A percentile compares a stretch with the other conserved stretches of the same genome.
phyloP scores from a whole-genome alignment of 2,113 vertebrate genomes.

The Myanophis thanlyinensis region DNA sequence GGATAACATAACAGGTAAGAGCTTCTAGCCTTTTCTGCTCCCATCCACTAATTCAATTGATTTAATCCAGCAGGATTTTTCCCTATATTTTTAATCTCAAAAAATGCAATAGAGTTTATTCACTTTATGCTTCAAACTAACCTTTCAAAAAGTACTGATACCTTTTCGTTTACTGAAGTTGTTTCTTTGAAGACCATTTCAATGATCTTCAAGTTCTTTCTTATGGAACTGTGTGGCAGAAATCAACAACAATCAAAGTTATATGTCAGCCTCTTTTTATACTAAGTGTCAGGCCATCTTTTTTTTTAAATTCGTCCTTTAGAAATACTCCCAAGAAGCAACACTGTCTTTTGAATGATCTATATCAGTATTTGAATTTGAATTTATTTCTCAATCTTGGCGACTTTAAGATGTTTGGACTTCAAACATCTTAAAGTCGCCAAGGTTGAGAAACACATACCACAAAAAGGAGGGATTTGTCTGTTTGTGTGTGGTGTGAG shows the following conservation, averaged over 20 bases:
- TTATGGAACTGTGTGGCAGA: neutral
- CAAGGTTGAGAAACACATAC: no score
- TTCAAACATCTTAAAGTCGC: no score
- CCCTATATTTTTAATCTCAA: neutral
- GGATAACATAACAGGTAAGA: neutral
- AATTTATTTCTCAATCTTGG: no score
- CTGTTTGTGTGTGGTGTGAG: neutral
- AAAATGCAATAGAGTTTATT: neutral
- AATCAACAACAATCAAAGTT: neutral
- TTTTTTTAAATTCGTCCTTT: neutral
- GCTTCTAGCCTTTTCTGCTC: neutral
- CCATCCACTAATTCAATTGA: neutral
- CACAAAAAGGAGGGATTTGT: neutral
- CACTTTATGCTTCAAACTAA: neutral
- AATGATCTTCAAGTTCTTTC: neutral
- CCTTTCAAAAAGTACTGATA: neutral
- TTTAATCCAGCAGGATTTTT: neutral
- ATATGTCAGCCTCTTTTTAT: neutral
- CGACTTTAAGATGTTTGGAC: no score
- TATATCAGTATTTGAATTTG: no score
- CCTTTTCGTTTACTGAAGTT: neutral
- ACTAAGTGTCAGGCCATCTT: neutral
- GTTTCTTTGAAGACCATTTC: neutral
- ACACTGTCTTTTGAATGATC: neutral
- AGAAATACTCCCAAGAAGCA: neutral